phyloP scores from a whole-genome alignment of 2,797 vertebrate genomes.

The Helostoma temminkii region DNA sequence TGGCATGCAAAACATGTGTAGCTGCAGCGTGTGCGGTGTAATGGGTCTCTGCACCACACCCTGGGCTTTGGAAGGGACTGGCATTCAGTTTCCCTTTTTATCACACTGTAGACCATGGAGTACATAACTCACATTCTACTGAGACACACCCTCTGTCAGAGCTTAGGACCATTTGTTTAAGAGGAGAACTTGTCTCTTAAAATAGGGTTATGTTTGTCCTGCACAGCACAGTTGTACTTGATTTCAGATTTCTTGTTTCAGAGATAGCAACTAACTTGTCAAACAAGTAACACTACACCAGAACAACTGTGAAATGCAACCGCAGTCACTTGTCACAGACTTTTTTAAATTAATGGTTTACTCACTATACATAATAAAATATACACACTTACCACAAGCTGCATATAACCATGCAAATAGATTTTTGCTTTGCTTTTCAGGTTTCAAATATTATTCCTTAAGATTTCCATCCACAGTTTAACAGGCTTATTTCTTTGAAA shows the following conservation, averaged over 20 bases:
- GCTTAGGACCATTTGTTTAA: conserved; percentile 70
- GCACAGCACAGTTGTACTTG: conserved; percentile 49
- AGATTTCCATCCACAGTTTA: neutral
- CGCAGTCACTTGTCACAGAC: neutral
- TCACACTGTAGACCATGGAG: conserved; percentile 58
- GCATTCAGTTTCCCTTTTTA: conserved; percentile 78
- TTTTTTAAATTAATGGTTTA: neutral
- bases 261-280: conserved; percentile 30
- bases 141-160: conserved; percentile 72
- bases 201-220: conserved; percentile 60
- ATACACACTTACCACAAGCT: conserved; percentile 3
- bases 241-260: conserved; percentile 46
- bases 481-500: neutral
- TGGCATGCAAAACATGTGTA: conserved; percentile 72
- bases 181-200: conserved; percentile 41
- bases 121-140: conserved; percentile 73
- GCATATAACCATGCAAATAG: neutral
- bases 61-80: conserved; percentile 69
- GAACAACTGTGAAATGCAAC: conserved; percentile 61
- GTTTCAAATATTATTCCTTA: neutral
- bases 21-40: conserved; percentile 57
- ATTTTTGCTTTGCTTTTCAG: neutral
- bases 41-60: conserved; percentile 71
- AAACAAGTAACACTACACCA: conserved; percentile 37
- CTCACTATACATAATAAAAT: neutral